These are phyloP conservation scores for Campopleginae sp. DNA, from an alignment of 2,888 invertebrate species.

Conservation along the genomic window DNA sequence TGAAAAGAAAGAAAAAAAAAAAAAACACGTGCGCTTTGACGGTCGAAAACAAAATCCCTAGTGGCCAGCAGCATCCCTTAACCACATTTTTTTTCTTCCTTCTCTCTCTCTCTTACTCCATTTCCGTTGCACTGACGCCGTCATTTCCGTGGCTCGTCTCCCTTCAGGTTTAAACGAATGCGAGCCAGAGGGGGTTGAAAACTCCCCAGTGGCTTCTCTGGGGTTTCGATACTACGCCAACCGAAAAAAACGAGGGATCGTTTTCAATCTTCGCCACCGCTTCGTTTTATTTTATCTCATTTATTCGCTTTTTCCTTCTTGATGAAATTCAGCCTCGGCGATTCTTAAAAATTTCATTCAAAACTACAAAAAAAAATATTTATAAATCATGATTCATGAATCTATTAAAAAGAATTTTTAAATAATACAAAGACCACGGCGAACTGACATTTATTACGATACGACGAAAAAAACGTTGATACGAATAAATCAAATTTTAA, in stretches of 20 bases:
- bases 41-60: slow-evolving; percentile 28
- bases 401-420: not conserved
- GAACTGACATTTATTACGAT: not conserved
- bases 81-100: slow-evolving; percentile 6
- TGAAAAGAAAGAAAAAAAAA: slow-evolving; percentile 10
- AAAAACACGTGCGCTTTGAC: slow-evolving; percentile 24
- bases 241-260: slow-evolving; percentile 36
- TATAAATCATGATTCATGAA: not conserved
- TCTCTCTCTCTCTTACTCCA: slow-evolving; percentile 10
- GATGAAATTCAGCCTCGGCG: not conserved
- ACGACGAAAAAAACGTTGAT: not conserved
- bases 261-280: slow-evolving; percentile 37
- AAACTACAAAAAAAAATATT: not conserved
- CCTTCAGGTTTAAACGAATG: slow-evolving; percentile 38
- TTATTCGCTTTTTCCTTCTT: not conserved
- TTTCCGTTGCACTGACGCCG: slow-evolving; percentile 54
- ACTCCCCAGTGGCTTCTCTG: slow-evolving; percentile 36
- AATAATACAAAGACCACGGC: not conserved
- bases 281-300: not conserved
- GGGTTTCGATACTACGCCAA: slow-evolving; percentile 21
- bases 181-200: slow-evolving; percentile 18
- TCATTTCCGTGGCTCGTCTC: slow-evolving; percentile 46
- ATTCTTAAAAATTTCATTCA: not conserved
- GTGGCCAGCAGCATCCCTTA: slow-evolving; percentile 23
- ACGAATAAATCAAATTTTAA: not conserved